Conservation (phyloP, 2,888 invertebrate species). For the Aspidiotus destructor region DNA sequence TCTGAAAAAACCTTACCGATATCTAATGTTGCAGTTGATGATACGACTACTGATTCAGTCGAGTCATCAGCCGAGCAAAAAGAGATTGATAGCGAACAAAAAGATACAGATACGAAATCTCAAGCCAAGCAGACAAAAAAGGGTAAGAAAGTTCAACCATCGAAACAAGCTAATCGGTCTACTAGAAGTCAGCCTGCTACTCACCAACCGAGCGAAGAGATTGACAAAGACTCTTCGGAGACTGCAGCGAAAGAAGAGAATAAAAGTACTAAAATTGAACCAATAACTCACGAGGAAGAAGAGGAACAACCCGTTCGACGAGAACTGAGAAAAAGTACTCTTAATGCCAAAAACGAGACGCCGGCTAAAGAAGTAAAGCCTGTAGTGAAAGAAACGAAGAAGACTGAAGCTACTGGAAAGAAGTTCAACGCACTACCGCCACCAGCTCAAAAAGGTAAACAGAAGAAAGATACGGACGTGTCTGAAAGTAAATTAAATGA, state of each 20-base stretch:
- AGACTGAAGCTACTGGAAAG: not conserved
- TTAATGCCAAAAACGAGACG: too few species aligned
- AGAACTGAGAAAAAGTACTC: too few species aligned
- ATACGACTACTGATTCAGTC: not conserved
- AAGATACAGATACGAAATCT: not conserved
- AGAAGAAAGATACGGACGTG: not conserved
- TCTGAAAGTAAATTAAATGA: not conserved
- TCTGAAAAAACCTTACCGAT: conserved; percentile 24
- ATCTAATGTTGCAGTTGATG: conserved; percentile 27
- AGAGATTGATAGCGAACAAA: not conserved
- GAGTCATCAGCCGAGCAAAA: conserved; percentile 8
- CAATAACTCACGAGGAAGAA: too few species aligned
- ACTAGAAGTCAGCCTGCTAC: not conserved
- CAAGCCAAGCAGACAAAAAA: not conserved
- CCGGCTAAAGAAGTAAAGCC: too few species aligned
- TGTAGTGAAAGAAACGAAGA: too few species aligned
- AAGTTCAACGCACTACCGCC: not conserved
- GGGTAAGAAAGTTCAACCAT: conserved; percentile 1
- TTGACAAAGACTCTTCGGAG: too few species aligned
- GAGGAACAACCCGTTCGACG: too few species aligned
- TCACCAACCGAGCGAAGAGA: too few species aligned
- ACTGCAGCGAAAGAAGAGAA: too few species aligned
- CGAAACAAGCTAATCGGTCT: not conserved
- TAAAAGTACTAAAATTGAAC: too few species aligned
- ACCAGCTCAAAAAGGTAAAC: not conserved